phyloP scores from a whole-genome alignment of 2,113 vertebrate species.

The Paramisgurnus dabryanus region DNA sequence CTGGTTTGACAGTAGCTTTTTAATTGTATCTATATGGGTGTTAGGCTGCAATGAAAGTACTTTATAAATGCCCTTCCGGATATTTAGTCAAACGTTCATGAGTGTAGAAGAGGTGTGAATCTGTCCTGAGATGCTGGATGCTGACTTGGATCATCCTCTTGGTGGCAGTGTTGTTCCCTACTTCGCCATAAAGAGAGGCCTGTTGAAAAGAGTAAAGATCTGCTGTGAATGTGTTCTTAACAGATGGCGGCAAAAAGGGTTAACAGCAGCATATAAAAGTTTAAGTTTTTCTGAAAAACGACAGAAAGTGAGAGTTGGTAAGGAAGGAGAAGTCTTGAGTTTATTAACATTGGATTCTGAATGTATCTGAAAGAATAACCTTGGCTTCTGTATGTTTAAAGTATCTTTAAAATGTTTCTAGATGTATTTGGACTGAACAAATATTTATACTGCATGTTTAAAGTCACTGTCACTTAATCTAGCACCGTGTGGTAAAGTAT shows the following conservation, averaged over 20 bases:
- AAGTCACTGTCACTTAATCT: neutral
- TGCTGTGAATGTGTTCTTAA: slow-evolving; percentile 12
- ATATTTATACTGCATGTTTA: neutral
- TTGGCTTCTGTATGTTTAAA: neutral
- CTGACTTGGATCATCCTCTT: slow-evolving; percentile 52
- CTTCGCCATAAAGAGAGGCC: slow-evolving; percentile 13
- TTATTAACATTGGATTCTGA: neutral
- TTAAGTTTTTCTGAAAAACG: slow-evolving; percentile 29
- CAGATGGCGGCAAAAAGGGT: slow-evolving; percentile 51
- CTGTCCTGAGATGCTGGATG: slow-evolving; percentile 38
- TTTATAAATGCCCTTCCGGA: neutral
- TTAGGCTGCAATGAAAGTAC: slow-evolving; percentile 12
- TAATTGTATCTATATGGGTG: slow-evolving; percentile 9
- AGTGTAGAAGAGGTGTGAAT: neutral
- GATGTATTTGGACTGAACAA: neutral
- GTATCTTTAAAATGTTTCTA: neutral
- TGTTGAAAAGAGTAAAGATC: neutral
- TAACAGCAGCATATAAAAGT: slow-evolving; percentile 30
- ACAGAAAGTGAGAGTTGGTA: neutral
- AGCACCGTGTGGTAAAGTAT: too few relatives aligned
- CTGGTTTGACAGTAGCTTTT: slow-evolving; percentile 1
- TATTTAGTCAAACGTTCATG: neutral
- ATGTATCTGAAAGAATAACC: neutral
- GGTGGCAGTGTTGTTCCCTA: slow-evolving; percentile 72
- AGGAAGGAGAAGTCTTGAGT: neutral